These are phyloP conservation scores for Eleginops maclovinus DNA, from an alignment of 2,113 vertebrate species.

Conservation along the genomic window DNA sequence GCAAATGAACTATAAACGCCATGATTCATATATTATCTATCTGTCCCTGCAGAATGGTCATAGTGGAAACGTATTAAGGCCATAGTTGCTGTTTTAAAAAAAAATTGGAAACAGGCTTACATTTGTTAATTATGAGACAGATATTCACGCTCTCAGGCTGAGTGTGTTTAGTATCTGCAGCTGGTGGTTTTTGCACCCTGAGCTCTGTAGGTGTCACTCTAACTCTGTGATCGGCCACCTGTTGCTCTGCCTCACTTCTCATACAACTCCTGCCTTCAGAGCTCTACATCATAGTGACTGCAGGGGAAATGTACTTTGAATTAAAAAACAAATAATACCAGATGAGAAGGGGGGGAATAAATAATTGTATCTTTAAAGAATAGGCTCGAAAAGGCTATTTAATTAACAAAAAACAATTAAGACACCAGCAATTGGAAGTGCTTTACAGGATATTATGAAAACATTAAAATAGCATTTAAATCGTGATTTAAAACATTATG, in stretches of 20 bases:
- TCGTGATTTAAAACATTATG: too few relatives aligned
- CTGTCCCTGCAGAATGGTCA: neutral
- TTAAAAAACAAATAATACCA: neutral
- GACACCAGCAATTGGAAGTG: too few relatives aligned
- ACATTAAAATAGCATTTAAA: too few relatives aligned
- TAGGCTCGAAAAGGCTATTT: too few relatives aligned
- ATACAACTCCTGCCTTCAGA: slow-evolving; percentile 3
- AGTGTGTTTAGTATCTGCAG: neutral
- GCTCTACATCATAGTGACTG: neutral
- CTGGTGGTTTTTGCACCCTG: neutral
- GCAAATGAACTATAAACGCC: neutral
- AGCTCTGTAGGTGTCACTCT: slow-evolving; percentile 76
- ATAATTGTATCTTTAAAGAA: too few relatives aligned
- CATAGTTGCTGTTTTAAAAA: neutral
- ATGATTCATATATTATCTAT: neutral
- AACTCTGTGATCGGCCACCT: slow-evolving; percentile 71
- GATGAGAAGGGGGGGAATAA: too few relatives aligned
- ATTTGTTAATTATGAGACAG: too few relatives aligned
- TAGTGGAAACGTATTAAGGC: neutral
- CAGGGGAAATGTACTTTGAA: neutral
- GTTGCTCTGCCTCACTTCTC: slow-evolving; percentile 61
- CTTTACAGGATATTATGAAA: too few relatives aligned
- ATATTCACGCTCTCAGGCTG: neutral
- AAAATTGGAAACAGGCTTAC: neutral
- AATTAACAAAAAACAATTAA: too few relatives aligned